Base-by-base conservation (phyloP, 2,113 vertebrate genomes). In the Hyperopisus bebe region DNA sequence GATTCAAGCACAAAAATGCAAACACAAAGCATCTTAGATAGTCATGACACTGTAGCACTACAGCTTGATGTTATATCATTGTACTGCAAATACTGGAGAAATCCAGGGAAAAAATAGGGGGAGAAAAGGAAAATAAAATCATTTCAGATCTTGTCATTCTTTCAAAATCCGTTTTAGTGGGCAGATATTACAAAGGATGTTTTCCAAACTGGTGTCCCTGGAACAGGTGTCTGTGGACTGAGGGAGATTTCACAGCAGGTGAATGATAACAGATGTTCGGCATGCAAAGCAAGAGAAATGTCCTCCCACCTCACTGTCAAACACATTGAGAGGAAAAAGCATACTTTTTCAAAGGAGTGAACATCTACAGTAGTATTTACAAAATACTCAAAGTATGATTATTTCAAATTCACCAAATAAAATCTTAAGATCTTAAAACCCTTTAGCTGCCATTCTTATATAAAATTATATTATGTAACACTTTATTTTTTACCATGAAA, bases 161-260 rank as follows among this genome's bases (percentile, higher is more conserved):
- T n/a, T 55, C 6, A 27, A 44, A 80, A 15, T 70, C 88, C 3
- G 70, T n/a, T 89, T 53, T 48, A 44, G 74, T 83, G 31, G 11
- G 48, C 27, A 87, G 31, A 89, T 24, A 53, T 62, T 84, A 84
- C 50, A 84, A 42, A 83, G 89, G 46, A 85, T 24, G 42, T 35
- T 89, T 66, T 89, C 50, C 4, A 85, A 53, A n/a, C 39, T 15
- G 9, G 47, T 47, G 19, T 53, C 80, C 42, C 48, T 58, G 48
- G 51, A 89, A 58, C 50, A 55, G 42, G 89, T 53, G 83, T 66
- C 51, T 84, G 8, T 47, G 89, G 77, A 89, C 42, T 47, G 51
- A 89, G 89, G 39, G 35, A 89, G 53, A 85, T 84, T 84, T 89
- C 80, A 89, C 89, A 89, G 89, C 89, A 24, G 80, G 48, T 17